A percentile compares a stretch with the other conserved stretches of the same genome.
Evolutionary conservation across 2,797 vertebrate genomes (phyloP).

Genomic region (Cynodonichthys magdalenae): DNA sequence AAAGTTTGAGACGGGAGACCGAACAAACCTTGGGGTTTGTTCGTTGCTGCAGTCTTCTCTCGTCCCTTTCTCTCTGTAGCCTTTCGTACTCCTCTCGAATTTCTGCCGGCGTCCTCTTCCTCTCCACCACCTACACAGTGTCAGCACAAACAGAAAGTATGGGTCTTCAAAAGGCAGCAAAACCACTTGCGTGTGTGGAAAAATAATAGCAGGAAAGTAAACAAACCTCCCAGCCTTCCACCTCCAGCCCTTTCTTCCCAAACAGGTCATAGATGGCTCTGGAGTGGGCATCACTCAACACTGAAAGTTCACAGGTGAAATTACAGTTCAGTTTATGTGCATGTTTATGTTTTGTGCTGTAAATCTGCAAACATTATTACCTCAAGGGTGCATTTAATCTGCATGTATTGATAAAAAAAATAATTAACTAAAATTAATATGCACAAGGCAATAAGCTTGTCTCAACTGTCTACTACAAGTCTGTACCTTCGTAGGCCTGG

Average conservation of each 20-base stretch:
- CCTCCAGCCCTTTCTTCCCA: conserved; percentile 95
- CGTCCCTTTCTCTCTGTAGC: conserved; percentile 93
- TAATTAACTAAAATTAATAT: too few species aligned
- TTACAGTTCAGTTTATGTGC: not conserved
- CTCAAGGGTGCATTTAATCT: not conserved
- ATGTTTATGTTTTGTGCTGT: not conserved
- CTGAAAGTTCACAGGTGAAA: conserved; percentile 68
- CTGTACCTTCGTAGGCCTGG: conserved; percentile 94
- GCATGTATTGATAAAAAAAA: too few species aligned
- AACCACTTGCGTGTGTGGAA: conserved; percentile 1
- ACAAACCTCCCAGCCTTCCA: conserved; percentile 98
- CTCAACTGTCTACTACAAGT: too few species aligned
- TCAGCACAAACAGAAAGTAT: conserved; percentile 7
- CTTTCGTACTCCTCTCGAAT: conserved; percentile 97
- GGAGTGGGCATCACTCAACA: conserved; percentile 93
- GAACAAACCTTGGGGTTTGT: conserved; percentile 94
- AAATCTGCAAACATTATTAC: not conserved
- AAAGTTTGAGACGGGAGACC: not conserved
- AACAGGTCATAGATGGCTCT: conserved; percentile 98
- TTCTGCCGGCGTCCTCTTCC: conserved; percentile 92
- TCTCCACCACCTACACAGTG: conserved; percentile 89
- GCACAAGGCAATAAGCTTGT: too few species aligned
- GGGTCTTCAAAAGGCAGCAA: not conserved
- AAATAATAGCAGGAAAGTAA: conserved; percentile 7
- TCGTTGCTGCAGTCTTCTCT: conserved; percentile 93